Conservation (phyloP, 2,888 invertebrate genomes). For the Abscondita cerata region DNA sequence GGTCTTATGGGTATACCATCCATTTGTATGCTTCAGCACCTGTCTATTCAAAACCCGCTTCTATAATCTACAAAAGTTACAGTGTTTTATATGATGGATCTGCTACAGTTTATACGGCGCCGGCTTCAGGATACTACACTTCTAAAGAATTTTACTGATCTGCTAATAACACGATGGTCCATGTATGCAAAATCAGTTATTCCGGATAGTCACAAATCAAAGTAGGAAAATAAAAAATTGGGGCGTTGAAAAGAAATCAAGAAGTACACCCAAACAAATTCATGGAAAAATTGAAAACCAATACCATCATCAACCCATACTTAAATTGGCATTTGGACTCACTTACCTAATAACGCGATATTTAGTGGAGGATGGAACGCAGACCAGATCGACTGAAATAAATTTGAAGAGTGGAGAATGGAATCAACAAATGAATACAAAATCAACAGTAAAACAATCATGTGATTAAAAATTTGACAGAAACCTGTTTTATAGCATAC, state of each 20-base stretch:
- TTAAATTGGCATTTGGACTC: not conserved
- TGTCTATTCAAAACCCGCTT: slow-evolving; percentile 15
- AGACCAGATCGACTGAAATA: not conserved
- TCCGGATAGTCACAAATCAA: not conserved
- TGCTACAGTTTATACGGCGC: slow-evolving; percentile 35
- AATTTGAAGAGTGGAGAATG: not conserved
- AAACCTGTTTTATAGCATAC: too few relatives aligned
- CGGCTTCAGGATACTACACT: not conserved
- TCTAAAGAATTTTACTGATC: not conserved
- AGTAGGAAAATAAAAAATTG: not conserved
- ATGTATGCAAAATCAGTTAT: too few relatives aligned
- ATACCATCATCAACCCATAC: not conserved
- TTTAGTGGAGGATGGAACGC: slow-evolving; percentile 8
- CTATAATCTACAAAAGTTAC: slow-evolving; percentile 19
- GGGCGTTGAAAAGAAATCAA: not conserved
- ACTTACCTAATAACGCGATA: not conserved
- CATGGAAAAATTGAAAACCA: not conserved
- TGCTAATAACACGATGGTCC: not conserved
- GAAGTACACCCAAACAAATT: not conserved
- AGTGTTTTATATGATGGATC: slow-evolving; percentile 15
- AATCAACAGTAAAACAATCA: not conserved
- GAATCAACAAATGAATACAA: not conserved
- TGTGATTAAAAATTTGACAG: not conserved
- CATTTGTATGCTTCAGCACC: slow-evolving; percentile 18
- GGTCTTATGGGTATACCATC: not conserved